Base-by-base conservation (phyloP, 2,888 invertebrate species). In the Parapristionchus giblindavisi region DNA sequence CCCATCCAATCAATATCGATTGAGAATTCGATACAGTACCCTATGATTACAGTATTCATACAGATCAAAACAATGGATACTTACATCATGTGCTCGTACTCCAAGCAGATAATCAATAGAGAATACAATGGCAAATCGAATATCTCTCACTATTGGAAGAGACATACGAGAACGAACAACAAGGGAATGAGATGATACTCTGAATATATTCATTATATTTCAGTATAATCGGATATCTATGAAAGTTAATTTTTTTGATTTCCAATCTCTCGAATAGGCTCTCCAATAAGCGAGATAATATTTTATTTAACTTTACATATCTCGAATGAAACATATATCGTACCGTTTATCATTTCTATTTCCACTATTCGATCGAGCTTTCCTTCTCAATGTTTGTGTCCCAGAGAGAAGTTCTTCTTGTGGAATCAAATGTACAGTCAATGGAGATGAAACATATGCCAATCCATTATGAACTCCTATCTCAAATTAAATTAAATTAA, bases 401-500 rank as follows among this genome's bases (percentile, higher is more conserved):
- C 63, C 75, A 0, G 56, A 51, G 27, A 56, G 27, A 4, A 56
- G 21, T 11, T 63, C 75, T 65, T 66, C 63, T 51, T 52, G 56
- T 5, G 73, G 51, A 32, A 61, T 38, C 21, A 73, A 61, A 70
- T 89, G 87, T 32, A 89, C 87, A 2, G 87, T 86, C 71, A 89
- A 85, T 8, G 90, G 90, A 70, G 90, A 89, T 38, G 89, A 88
- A 5, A 90, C 82, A 81, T 89, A 90, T 11, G 87, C 85, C 87
- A 89, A 89, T 5, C 90, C 90, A 85, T 90, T 90, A 83, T 90
- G 90, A 14, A 90, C 87, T 52, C 90, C 90, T 75, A 90, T 87
- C 89, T 90, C 76, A 8, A 81, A 66, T 24, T 17, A 56, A 40
- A n/a, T 2, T 65, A 24, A 5, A 40, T 5, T n/a, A n/a, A n/a